A percentile compares a stretch with the other conserved stretches of the same genome.
Evolutionary conservation across 2,797 vertebrate genomes (phyloP).

Genomic region (Vespertilio murinus): DNA sequence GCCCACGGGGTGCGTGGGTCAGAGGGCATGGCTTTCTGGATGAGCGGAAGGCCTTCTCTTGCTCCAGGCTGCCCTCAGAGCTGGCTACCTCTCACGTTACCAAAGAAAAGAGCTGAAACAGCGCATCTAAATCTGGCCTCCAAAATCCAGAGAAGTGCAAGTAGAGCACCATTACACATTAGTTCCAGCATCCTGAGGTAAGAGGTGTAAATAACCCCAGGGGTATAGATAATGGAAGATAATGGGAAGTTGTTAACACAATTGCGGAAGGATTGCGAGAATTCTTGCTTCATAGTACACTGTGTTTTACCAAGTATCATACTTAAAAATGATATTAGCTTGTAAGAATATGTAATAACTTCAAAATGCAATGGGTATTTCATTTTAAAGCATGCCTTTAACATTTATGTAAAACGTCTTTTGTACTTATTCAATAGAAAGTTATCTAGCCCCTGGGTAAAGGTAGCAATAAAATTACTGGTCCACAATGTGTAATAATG

Average conservation of each 20-base stretch:
- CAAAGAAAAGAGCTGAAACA: slow-evolving; percentile 33
- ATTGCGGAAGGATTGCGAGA: too few species aligned
- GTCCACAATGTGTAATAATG: not conserved
- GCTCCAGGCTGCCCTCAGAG: not conserved
- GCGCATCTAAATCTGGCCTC: slow-evolving; percentile 49
- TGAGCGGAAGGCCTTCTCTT: not conserved
- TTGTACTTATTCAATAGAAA: too few species aligned
- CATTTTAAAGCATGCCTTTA: too few species aligned
- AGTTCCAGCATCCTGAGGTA: not conserved
- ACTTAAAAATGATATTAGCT: too few species aligned
- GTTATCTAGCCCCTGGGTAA: too few species aligned
- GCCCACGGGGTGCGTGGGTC: not conserved
- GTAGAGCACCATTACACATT: rapidly evolving
- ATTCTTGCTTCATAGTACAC: too few species aligned
- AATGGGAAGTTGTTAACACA: not conserved
- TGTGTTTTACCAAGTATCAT: too few species aligned
- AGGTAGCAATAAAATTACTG: too few species aligned
- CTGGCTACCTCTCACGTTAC: not conserved
- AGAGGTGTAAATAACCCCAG: not conserved
- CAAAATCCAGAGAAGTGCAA: not conserved
- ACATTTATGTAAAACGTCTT: too few species aligned
- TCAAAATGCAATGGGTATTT: too few species aligned
- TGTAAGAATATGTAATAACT: too few species aligned
- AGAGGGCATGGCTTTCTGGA: not conserved
- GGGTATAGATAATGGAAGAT: not conserved